phyloP scores from a whole-genome alignment of 2,888 invertebrate species.

The Cybosia mesomella region DNA sequence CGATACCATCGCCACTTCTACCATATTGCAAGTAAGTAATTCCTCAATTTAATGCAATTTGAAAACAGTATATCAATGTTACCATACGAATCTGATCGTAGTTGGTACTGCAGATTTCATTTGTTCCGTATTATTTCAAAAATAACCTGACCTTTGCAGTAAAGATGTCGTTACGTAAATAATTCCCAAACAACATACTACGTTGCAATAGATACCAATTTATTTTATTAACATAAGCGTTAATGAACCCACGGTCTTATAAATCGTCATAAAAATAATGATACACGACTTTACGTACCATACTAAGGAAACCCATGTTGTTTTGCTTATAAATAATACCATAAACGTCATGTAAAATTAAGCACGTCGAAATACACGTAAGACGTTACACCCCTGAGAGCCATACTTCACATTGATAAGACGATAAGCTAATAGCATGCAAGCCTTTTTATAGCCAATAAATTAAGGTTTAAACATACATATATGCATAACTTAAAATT shows the following conservation, averaged over 20 bases:
- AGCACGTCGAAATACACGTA: conserved; percentile 49
- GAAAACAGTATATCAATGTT: conserved; percentile 55
- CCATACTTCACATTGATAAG: conserved; percentile 62
- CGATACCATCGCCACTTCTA: conserved; percentile 64
- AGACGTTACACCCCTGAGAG: conserved; percentile 50
- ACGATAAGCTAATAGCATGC: conserved; percentile 63
- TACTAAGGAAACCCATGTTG: conserved; percentile 29
- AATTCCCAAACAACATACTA: background rate
- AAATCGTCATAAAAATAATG: conserved; percentile 38
- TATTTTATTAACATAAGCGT: conserved; percentile 19
- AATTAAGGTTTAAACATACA: conserved; percentile 59
- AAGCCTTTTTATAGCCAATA: conserved; percentile 64
- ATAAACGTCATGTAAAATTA: conserved; percentile 52
- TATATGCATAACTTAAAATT: conserved; percentile 70
- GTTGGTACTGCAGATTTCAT: background rate
- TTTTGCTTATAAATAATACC: conserved; percentile 39
- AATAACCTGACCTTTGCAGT: background rate
- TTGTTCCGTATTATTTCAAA: background rate
- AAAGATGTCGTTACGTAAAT: background rate
- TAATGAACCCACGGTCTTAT: conserved; percentile 27
- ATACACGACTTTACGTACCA: conserved; percentile 27
- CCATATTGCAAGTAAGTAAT: conserved; percentile 61
- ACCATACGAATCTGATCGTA: conserved; percentile 13
- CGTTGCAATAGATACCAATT: background rate
- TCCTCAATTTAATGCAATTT: conserved; percentile 69